Evolutionary conservation across 35 echinoderm and acorn worm genomes (phyloP).

Genomic region (Chiridota heheva): DNA sequence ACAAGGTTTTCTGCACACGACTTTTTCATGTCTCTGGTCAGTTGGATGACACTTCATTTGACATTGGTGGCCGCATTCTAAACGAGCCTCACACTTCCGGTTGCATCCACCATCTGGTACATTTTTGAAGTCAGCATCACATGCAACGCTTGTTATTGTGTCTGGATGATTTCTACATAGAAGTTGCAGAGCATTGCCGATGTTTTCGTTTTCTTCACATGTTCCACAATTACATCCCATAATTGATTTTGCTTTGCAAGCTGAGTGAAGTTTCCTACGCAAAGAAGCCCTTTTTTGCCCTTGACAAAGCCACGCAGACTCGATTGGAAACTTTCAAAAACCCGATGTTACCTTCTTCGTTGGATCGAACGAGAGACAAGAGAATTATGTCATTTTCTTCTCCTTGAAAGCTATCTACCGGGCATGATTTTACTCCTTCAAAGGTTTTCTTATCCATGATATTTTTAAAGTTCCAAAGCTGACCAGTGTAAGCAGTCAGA

Average conservation of each 20-base stretch:
- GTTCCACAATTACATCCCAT: background rate
- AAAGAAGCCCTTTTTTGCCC: conserved; percentile 54
- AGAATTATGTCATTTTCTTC: conserved; percentile 85
- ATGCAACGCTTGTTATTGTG: background rate
- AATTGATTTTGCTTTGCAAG: conserved; percentile 15
- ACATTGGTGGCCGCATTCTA: conserved; percentile 67
- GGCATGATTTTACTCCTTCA: conserved; percentile 26
- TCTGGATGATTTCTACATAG: conserved; percentile 51
- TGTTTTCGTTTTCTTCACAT: background rate
- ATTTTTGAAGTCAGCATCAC: conserved; percentile 34
- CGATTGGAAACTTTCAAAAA: conserved; percentile 46
- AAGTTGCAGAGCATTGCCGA: conserved; percentile 22
- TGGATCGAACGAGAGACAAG: conserved; percentile 46
- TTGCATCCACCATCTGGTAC: conserved; percentile 56
- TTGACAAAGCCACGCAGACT: conserved; percentile 40
- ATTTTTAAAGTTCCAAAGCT: conserved; percentile 32
- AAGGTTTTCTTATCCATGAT: conserved; percentile 15
- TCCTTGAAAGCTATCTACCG: conserved; percentile 66
- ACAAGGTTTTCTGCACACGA: conserved; percentile 50
- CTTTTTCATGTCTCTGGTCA: conserved; percentile 36
- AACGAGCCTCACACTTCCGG: conserved; percentile 26
- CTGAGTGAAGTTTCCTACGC: conserved; percentile 44
- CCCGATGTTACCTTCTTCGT: conserved; percentile 26
- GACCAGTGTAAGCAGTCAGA: conserved; percentile 54
- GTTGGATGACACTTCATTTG: conserved; percentile 50